Base-by-base conservation (phyloP, 2,797 vertebrate genomes). In the Centroberyx gerrardi region DNA sequence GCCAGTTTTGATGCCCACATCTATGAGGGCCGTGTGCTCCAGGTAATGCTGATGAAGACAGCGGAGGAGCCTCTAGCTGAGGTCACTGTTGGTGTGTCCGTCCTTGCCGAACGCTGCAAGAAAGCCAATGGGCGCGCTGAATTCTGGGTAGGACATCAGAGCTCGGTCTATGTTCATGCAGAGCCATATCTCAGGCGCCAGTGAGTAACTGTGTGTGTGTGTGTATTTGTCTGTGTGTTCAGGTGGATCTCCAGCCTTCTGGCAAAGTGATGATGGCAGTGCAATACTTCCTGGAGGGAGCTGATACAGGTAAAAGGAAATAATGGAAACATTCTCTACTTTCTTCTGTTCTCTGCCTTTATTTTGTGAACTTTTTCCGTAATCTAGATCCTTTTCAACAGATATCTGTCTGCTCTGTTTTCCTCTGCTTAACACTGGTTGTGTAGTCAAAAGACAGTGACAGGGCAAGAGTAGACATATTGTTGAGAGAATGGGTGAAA, bases 211-310 rank as follows among this genome's bases (percentile, higher is more conserved):
- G 3, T 46, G 18, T 48, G 71, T 38, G 55, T 58, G 55, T 38
- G 72, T 73, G 17, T 81, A 28, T 72, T 14, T 69, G 49, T 65
- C 33, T 74, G 52, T 83, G 56, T 87, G 49, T 90, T 77, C 75
- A 99, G 98, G 96, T 99, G 90, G 98, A 99, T 92, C 94, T 99
- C 8, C 98, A 99, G 77, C 98, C 98, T 48, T 96, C 98, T 77
- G 98, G 97, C 74, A 99, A 97, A 92, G 96, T 99, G 86, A 95
- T 99, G 94, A 99, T 99, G 97, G 95, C 97, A 53, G 97, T 99
- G 82, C 98, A 99, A 92, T 99, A 97, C 83, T 98, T 99, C 88
- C 83, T 99, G 83, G 98, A 99, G 88, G 98, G 96, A 85, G 15
- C 83, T 61, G 97, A 98, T 93, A 88, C 91, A 91, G 95, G 95